phyloP scores from a whole-genome alignment of 2,888 invertebrate species.

The Eristalis arbustorum region DNA sequence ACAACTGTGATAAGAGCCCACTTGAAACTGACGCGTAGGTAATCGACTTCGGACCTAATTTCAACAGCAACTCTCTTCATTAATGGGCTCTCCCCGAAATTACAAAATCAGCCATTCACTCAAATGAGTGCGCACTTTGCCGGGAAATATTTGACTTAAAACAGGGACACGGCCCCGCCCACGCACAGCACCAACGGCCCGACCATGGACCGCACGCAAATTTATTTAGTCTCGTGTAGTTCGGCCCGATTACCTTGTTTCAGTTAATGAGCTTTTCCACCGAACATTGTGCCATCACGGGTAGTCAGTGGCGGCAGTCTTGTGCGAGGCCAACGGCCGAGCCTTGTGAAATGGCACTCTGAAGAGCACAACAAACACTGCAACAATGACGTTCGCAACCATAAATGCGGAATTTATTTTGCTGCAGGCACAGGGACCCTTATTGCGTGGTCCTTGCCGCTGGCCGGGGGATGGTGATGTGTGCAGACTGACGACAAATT shows the following conservation, averaged over 20 bases:
- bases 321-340: neutral
- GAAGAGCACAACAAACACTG: constrained; percentile 46
- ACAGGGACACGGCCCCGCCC: neutral
- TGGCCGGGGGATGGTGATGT: too few species aligned
- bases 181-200: neutral
- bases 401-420: constrained; percentile 40
- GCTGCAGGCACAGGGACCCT: neutral
- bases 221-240: constrained; percentile 23
- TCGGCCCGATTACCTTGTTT: constrained; percentile 48
- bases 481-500: too few species aligned
- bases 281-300: constrained; percentile 6
- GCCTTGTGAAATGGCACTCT: constrained; percentile 18
- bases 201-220: neutral
- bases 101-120: neutral
- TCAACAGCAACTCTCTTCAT: neutral
- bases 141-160: neutral
- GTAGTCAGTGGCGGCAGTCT: neutral
- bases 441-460: neutral
- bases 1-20: neutral
- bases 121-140: neutral
- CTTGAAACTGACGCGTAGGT: neutral
- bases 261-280: constrained; percentile 47
- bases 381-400: constrained; percentile 36
- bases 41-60: neutral
- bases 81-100: neutral